phyloP scores from a whole-genome alignment of 2,888 invertebrate genomes.

The Hypomecis punctinalis region DNA sequence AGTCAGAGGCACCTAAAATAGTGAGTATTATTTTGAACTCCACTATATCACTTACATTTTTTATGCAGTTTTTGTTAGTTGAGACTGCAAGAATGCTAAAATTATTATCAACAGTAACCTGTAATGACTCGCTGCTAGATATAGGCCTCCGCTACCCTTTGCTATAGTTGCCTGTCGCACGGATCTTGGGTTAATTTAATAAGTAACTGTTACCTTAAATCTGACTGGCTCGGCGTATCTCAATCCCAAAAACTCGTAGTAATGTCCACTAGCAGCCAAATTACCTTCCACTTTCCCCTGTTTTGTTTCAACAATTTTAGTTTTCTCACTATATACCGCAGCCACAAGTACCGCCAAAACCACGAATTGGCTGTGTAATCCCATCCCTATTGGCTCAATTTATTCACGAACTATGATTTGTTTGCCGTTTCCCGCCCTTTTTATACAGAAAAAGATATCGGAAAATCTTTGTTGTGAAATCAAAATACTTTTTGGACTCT shows the following conservation, averaged over 20 bases:
- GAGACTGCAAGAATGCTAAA: too few relatives aligned
- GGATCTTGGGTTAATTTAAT: not conserved
- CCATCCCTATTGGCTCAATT: conserved; percentile 48
- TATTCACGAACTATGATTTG: conserved; percentile 40
- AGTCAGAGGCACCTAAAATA: too few relatives aligned
- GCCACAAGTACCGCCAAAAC: conserved; percentile 51
- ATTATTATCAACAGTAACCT: too few relatives aligned
- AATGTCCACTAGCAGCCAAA: conserved; percentile 62
- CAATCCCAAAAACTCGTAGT: conserved; percentile 74
- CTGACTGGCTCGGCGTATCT: conserved; percentile 68
- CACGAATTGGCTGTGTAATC: conserved; percentile 48
- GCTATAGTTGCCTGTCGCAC: too few relatives aligned
- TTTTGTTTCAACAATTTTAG: conserved; percentile 63
- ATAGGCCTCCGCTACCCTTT: too few relatives aligned
- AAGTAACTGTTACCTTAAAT: conserved; percentile 64
- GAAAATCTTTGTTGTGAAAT: not conserved
- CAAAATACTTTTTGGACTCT: conserved; percentile 19
- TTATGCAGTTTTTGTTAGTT: too few relatives aligned
- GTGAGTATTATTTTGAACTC: too few relatives aligned
- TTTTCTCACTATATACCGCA: conserved; percentile 50
- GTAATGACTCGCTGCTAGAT: too few relatives aligned
- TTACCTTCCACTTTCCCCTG: conserved; percentile 73
- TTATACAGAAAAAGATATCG: conserved; percentile 40
- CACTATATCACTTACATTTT: too few relatives aligned
- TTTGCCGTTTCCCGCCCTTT: conserved; percentile 41